These are phyloP conservation scores for Halocynthia roretzi DNA, from an alignment of 23 tunicate species.

Conservation along the genomic window DNA sequence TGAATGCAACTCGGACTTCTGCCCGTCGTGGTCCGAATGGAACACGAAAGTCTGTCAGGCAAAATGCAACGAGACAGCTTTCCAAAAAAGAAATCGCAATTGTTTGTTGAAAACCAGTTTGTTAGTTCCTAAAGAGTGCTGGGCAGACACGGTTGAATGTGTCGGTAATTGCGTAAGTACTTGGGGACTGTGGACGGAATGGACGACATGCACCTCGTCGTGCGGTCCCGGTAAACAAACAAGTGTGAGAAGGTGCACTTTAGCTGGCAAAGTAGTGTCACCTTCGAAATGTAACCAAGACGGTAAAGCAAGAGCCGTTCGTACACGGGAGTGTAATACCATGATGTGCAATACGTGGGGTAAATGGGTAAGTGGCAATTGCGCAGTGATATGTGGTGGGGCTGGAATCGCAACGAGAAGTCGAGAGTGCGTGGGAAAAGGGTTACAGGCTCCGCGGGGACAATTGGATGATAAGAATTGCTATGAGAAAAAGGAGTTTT, in stretches of 20 bases:
- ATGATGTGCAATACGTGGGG: conserved; percentile 2
- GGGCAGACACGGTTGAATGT: background rate
- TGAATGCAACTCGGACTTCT: background rate
- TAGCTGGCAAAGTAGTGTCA: background rate
- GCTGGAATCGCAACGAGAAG: background rate
- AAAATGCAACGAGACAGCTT: background rate
- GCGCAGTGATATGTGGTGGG: conserved; percentile 9
- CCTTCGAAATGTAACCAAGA: background rate
- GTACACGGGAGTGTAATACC: background rate
- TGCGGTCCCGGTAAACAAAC: conserved; percentile 16
- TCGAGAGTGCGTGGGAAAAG: background rate
- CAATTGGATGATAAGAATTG: background rate
- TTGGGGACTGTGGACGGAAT: background rate
- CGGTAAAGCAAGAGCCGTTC: background rate
- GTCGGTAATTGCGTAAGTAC: background rate
- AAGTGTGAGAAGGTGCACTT: background rate
- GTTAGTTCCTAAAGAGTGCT: conserved; percentile 1
- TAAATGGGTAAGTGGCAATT: background rate
- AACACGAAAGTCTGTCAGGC: background rate
- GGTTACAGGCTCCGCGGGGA: background rate
- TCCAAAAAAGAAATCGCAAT: background rate
- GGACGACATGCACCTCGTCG: background rate
- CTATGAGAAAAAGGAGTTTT: background rate
- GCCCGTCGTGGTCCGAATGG: background rate
- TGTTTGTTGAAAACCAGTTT: background rate